Evolutionary conservation across 2,797 vertebrate species (phyloP).

Genomic region (Poecilia wingei): DNA sequence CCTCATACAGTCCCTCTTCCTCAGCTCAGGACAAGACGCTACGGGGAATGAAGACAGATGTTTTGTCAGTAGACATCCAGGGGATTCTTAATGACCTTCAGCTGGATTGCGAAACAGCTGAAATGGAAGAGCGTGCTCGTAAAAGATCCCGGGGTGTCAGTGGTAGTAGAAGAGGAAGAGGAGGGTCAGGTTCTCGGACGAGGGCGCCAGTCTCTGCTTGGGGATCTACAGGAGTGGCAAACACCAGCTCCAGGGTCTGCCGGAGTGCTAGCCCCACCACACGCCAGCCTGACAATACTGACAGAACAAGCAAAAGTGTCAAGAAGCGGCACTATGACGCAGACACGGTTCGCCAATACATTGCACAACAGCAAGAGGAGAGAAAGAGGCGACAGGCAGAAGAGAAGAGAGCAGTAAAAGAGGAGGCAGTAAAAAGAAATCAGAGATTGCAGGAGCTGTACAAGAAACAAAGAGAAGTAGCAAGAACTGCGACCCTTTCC

Average conservation of each 20-base stretch:
- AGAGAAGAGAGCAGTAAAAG: conserved; percentile 87
- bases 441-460: conserved; percentile 94
- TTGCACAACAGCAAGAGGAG: conserved; percentile 91
- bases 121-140: conserved; percentile 54
- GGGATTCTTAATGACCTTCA: conserved; percentile 94
- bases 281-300: conserved; percentile 74
- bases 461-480: conserved; percentile 86
- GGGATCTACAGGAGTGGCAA: conserved; percentile 34
- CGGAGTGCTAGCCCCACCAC: conserved; percentile 88
- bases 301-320: conserved; percentile 74
- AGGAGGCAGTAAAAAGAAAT: conserved; percentile 90
- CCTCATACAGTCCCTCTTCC: conserved; percentile 30
- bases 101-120: conserved; percentile 75
- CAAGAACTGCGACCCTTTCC: conserved; percentile 57
- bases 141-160: conserved; percentile 49
- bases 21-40: conserved; percentile 40
- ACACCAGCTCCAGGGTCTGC: conserved; percentile 55
- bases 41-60: conserved; percentile 76
- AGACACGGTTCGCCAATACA: conserved; percentile 91
- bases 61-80: conserved; percentile 89
- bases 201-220: conserved; percentile 60
- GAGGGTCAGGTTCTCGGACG: conserved; percentile 60
- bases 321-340: conserved; percentile 94
- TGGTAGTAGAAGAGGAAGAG: conserved; percentile 64
- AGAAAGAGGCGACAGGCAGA: conserved; percentile 89